A percentile compares a stretch with the other conserved stretches of the same genome.
Conservation (phyloP, 1,140 invertebrate genomes). For the Ephestia elutella region DNA sequence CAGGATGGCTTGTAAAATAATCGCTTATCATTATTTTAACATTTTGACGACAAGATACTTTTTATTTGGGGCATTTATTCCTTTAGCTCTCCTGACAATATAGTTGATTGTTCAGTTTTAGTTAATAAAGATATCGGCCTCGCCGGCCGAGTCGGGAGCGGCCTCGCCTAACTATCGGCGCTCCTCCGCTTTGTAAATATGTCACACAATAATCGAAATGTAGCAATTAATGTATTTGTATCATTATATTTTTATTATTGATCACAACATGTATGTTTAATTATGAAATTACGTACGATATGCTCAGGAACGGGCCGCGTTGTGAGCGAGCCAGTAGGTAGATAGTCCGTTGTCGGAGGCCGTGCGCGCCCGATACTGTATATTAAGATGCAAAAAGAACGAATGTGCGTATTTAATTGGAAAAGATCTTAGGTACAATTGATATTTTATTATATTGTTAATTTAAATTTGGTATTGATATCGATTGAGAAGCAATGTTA, state of each 20-base stretch:
- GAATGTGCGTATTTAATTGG: conserved; percentile 67
- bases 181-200: conserved; percentile 71
- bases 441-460: conserved; percentile 73
- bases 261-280: conserved; percentile 71
- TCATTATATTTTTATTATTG: conserved; percentile 74
- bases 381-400: conserved; percentile 58
- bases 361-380: conserved; percentile 44
- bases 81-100: conserved; percentile 56
- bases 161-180: conserved; percentile 54
- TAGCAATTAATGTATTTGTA: conserved; percentile 73
- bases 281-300: conserved; percentile 56
- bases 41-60: conserved; percentile 54
- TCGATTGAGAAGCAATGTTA: conserved; percentile 69
- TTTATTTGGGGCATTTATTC: conserved; percentile 61
- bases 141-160: conserved; percentile 28
- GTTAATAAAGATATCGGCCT: conserved; percentile 65
- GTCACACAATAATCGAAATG: conserved; percentile 73
- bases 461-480: conserved; percentile 72
- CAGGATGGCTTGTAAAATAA: conserved; percentile 59
- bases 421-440: conserved; percentile 74
- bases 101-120: conserved; percentile 49
- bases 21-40: conserved; percentile 46
- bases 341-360: conserved; percentile 5
- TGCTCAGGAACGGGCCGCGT: conserved; percentile 28
- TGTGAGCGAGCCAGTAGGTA: conserved; percentile 25